Base-by-base conservation (phyloP, 2,113 vertebrate species). In the Ochotona princeps region DNA sequence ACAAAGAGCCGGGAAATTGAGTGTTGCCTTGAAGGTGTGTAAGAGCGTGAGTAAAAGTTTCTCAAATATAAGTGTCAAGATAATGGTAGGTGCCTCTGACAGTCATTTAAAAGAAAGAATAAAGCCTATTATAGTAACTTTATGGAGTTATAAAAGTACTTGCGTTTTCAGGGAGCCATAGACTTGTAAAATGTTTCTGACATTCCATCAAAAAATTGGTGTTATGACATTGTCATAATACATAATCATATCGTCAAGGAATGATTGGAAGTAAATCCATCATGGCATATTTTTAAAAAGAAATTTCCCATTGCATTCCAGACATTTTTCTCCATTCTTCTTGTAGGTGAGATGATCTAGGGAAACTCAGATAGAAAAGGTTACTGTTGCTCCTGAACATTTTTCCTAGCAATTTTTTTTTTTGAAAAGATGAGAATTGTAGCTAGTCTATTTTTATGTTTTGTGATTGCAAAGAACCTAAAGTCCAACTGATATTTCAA, bases 161-260 rank as follows among this genome's bases (percentile, higher is more conserved):
- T 89, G 85, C 83, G 70, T 93, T 96, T 94, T 92, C 85, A 92
- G 61, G 75, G 54, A 96, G 76, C 69, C 83, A 90, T 20, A 91
- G 89, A 92, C 91, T 95, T 92, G 26, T 92, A 92, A 97, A 96
- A 96, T 95, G 92, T 89, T 96, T 95, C 86, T 96, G 94, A 97
- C 93, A 96, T 80, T 83, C 85, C 92, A 86, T 96, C 87, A 95
- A 93, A 94, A 87, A 95, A 88, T 75, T 60, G 26, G 54, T 90
- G 80, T 95, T 94, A 87, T 95, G 94, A 96, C 96, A 96, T 89
- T 96, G 94, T 96, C 94, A 96, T 94, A 96, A 94, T 73, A 96
- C 82, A 96, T 87, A 96, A 96, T 96, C 88, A 89, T 92, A 93
- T 17, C 83, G 88, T 96, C 93, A 93, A 80, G 70, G 74, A 95